Evolutionary conservation across 2,797 vertebrate genomes (phyloP).

Genomic region (Cirrhinus molitorella): DNA sequence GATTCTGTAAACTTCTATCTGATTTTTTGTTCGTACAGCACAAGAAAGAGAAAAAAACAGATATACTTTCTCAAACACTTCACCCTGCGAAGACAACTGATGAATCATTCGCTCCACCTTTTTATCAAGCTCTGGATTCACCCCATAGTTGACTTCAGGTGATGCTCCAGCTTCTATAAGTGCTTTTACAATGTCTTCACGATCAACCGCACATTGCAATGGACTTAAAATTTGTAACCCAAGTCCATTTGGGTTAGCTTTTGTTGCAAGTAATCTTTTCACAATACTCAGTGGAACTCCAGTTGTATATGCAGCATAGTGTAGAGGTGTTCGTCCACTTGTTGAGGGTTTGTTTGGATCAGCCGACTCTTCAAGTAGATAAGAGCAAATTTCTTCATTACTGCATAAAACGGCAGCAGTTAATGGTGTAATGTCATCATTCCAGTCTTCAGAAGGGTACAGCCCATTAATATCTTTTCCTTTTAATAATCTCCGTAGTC

Average conservation of each 20-base stretch:
- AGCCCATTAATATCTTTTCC: constrained; percentile 29
- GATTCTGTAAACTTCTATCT: constrained; percentile 50
- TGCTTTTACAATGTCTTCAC: constrained; percentile 51
- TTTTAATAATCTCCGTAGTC: constrained; percentile 28
- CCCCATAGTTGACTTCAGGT: too few relatives aligned
- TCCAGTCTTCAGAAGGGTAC: constrained; percentile 49
- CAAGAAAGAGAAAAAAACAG: constrained; percentile 27
- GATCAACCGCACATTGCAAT: constrained; percentile 57
- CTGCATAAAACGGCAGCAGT: constrained; percentile 64
- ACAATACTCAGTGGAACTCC: constrained; percentile 52
- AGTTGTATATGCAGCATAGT: constrained; percentile 51
- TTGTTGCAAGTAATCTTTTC: constrained; percentile 57
- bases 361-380: constrained; percentile 44
- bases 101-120: too few relatives aligned
- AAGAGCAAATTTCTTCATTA: constrained; percentile 45
- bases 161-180: constrained; percentile 38
- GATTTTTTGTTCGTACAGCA: rapidly evolving
- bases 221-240: neutral
- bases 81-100: too few relatives aligned
- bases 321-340: neutral
- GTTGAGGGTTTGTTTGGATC: constrained; percentile 42
- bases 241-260: constrained; percentile 57
- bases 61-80: too few relatives aligned
- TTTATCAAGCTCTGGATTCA: too few relatives aligned
- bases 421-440: constrained; percentile 61